Evolutionary conservation across 2,888 invertebrate species (phyloP).

Genomic region (Nomada hirtipes): DNA sequence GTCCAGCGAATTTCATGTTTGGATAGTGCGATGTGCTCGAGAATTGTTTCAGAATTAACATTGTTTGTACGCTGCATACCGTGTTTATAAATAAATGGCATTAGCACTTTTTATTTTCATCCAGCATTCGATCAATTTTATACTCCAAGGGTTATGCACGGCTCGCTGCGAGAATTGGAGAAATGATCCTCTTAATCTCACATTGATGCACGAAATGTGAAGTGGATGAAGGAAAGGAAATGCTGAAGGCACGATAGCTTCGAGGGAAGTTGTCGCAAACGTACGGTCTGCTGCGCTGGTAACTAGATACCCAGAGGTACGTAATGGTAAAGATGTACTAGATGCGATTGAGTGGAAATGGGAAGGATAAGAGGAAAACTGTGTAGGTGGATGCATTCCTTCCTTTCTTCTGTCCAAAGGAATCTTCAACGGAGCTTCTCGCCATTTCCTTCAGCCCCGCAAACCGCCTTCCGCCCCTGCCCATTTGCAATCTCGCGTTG

Average conservation of each 20-base stretch:
- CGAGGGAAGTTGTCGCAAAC: constrained; percentile 61
- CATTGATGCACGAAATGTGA: neutral
- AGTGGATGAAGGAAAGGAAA: neutral
- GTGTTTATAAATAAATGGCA: too few species aligned
- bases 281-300: constrained; percentile 47
- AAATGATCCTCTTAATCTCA: neutral
- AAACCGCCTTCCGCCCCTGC: neutral
- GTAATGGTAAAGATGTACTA: constrained; percentile 66
- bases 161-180: neutral
- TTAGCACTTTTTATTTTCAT: too few species aligned
- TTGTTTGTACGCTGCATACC: too few species aligned
- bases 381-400: constrained; percentile 68
- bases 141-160: neutral
- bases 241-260: constrained; percentile 4
- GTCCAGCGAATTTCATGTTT: too few species aligned
- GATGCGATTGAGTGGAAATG: constrained; percentile 72
- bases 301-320: constrained; percentile 56
- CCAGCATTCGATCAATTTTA: neutral
- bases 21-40: too few species aligned
- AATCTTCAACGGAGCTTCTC: constrained; percentile 42
- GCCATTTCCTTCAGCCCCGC: constrained; percentile 22
- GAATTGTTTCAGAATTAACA: too few species aligned
- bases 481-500: constrained; percentile 9
- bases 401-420: constrained; percentile 49
- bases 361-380: constrained; percentile 69